Conservation (phyloP, 2,888 invertebrate genomes). For the Catocala sponsa region DNA sequence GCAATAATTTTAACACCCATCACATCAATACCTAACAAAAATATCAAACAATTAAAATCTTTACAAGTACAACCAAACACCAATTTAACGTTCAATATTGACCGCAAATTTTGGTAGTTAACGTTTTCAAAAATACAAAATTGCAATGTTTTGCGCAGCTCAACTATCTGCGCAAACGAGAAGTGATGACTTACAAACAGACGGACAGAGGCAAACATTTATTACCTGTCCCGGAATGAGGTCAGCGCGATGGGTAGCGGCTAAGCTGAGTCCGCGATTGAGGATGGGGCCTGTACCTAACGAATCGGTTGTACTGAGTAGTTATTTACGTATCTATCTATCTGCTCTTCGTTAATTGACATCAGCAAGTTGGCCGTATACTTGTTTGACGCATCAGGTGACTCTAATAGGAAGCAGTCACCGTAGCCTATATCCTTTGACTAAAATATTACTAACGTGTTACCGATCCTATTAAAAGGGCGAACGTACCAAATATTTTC, state of each 20-base stretch:
- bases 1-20: too few species aligned
- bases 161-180: slow-evolving; percentile 51
- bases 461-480: too few species aligned
- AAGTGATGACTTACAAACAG: slow-evolving; percentile 64
- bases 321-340: too few species aligned
- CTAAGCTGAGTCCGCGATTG: slow-evolving; percentile 14
- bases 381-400: too few species aligned
- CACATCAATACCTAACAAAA: not conserved
- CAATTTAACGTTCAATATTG: slow-evolving; percentile 19
- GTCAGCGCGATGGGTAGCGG: slow-evolving; percentile 32
- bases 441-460: too few species aligned
- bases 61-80: not conserved
- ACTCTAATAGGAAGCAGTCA: too few species aligned
- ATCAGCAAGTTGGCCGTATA: too few species aligned
- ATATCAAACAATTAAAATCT: slow-evolving; percentile 1
- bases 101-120: slow-evolving; percentile 1
- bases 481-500: too few species aligned
- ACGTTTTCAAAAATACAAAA: slow-evolving; percentile 22
- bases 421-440: too few species aligned
- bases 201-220: slow-evolving; percentile 52
- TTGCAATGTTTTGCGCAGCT: slow-evolving; percentile 38
- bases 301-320: not conserved
- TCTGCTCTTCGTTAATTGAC: too few species aligned
- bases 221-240: slow-evolving; percentile 55
- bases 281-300: slow-evolving; percentile 6